A percentile compares a stretch with the other conserved stretches of the same genome.
Conservation (phyloP, 2,797 vertebrate species). For the Eidolon dupreanum region DNA sequence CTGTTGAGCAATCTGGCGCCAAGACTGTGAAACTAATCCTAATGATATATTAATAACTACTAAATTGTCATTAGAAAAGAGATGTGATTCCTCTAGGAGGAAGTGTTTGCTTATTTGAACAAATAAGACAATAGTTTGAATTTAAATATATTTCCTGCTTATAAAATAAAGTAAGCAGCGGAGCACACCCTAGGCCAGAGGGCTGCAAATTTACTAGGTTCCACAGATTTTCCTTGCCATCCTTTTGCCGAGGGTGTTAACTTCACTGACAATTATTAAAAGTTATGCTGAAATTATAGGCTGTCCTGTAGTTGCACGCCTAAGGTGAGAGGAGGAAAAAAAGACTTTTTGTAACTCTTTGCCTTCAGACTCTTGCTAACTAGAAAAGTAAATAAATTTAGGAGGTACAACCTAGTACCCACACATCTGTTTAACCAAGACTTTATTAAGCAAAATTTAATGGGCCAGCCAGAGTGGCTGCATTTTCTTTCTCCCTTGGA, state of each 20-base stretch:
- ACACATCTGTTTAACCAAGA: background rate
- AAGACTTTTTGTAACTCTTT: background rate
- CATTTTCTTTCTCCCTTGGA: background rate
- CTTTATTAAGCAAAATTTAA: background rate
- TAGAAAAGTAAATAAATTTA: conserved; percentile 2
- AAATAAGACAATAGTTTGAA: background rate
- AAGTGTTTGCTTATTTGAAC: background rate
- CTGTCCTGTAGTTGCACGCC: background rate
- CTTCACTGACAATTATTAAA: background rate
- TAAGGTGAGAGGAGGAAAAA: background rate
- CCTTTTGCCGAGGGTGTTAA: background rate
- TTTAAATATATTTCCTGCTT: conserved; percentile 13
- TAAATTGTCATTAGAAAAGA: conserved; percentile 31
- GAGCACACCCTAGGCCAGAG: background rate
- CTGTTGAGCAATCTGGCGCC: no score
- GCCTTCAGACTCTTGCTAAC: background rate
- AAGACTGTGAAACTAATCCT: background rate
- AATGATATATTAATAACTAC: conserved; percentile 3
- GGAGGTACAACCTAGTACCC: background rate
- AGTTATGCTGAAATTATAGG: background rate
- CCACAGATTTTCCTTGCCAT: background rate
- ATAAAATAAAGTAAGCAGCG: background rate
- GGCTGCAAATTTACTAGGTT: background rate
- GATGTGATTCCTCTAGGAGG: background rate
- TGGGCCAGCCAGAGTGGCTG: background rate